Percentiles rank a stretch among this genome's conserved stretches.
These are phyloP conservation scores for Callipepla squamata DNA, from an alignment of 2,113 vertebrate genomes.

Conservation along the genomic window DNA sequence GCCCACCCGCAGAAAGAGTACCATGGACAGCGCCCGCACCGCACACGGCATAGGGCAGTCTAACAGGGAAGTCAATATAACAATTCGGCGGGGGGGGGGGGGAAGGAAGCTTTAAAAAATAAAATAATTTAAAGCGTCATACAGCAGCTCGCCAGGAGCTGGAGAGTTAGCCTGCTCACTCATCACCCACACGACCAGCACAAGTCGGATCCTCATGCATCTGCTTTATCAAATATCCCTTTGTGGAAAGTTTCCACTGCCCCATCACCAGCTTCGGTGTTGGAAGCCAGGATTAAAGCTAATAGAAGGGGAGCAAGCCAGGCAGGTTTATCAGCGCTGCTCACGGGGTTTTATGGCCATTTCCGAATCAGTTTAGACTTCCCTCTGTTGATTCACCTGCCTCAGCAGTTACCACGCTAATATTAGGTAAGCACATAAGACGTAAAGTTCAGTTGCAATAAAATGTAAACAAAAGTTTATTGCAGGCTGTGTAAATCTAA, in stretches of 20 bases:
- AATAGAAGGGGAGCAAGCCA: neutral
- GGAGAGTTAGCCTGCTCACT: neutral
- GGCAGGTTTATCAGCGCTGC: neutral
- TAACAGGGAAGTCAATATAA: neutral
- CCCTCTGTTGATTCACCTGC: slow-evolving; percentile 74
- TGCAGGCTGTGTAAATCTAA: slow-evolving; percentile 72
- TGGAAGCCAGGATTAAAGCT: neutral
- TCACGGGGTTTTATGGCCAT: slow-evolving; percentile 45
- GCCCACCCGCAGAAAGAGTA: neutral
- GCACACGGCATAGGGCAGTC: neutral
- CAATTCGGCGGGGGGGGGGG: neutral
- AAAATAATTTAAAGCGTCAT: neutral
- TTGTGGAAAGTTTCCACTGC: neutral
- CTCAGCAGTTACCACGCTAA: slow-evolving; percentile 61
- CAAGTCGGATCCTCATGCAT: neutral
- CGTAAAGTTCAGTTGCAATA: slow-evolving; percentile 77
- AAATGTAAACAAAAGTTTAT: slow-evolving; percentile 81
- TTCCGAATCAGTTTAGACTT: slow-evolving; percentile 33
- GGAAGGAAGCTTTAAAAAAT: neutral
- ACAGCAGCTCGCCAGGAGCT: neutral
- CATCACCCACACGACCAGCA: neutral
- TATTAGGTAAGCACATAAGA: slow-evolving; percentile 70
- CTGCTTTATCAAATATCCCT: neutral
- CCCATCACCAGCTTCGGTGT: neutral
- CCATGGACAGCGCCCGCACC: slow-evolving; percentile 24